Conservation (phyloP, 2,797 vertebrate genomes). For the Mareca penelope region DNA sequence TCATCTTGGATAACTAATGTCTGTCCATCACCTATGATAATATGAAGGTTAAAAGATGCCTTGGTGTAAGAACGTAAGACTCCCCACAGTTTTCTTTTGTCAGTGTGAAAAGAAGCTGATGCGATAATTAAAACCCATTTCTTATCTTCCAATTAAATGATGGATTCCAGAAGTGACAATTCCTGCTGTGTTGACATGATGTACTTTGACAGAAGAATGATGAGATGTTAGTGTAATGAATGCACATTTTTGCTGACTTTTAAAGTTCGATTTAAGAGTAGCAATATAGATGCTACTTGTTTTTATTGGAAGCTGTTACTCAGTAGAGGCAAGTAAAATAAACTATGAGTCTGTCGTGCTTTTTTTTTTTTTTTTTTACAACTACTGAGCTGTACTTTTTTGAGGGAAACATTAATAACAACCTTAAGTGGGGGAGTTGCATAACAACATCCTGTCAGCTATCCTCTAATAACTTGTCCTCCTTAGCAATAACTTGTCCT, state of each 20-base stretch:
- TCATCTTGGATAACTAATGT: neutral
- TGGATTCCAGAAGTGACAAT: neutral
- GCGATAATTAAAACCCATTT: slow-evolving; percentile 29
- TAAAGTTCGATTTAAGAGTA: neutral
- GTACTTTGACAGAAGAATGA: neutral
- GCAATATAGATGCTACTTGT: neutral
- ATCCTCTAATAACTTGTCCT: neutral
- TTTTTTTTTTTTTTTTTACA: neutral
- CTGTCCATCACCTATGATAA: neutral
- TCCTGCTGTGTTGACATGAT: neutral
- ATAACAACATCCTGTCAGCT: neutral
- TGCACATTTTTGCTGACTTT: neutral
- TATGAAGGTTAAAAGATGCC: neutral
- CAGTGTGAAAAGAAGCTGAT: neutral
- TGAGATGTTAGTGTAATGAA: neutral
- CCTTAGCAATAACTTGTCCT: neutral
- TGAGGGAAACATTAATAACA: neutral
- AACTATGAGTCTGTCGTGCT: accelerated
- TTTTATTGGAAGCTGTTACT: neutral
- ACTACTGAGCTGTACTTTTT: neutral
- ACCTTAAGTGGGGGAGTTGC: neutral
- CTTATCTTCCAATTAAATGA: neutral
- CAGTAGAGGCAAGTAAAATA: neutral
- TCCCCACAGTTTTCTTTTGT: neutral
- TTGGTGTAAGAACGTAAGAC: neutral